A percentile compares a stretch with the other conserved stretches of the same genome.
These are phyloP conservation scores for Pocillopora grandis DNA, from an alignment of 92 coral and sea anemone species.

Conservation along the genomic window DNA sequence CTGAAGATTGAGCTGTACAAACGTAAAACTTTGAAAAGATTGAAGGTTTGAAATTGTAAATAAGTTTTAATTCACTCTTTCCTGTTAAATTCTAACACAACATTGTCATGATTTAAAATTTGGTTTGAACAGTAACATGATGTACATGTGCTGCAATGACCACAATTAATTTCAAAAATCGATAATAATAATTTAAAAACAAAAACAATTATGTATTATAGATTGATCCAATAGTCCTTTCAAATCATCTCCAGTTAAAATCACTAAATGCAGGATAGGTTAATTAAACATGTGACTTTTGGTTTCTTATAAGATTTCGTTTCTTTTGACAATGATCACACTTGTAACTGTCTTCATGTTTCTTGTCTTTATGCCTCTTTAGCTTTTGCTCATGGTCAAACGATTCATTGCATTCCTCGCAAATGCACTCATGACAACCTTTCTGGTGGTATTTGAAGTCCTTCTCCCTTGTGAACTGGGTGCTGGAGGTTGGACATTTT, in stretches of 20 bases:
- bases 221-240: slow-evolving; percentile 20
- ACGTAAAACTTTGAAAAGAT: too few relatives aligned
- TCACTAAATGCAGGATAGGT: slow-evolving; percentile 15
- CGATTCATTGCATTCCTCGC: too few relatives aligned
- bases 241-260: slow-evolving; percentile 19
- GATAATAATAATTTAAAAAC: slow-evolving; percentile 17
- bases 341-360: slow-evolving; percentile 42
- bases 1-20: too few relatives aligned
- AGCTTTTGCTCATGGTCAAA: not conserved
- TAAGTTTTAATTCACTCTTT: too few relatives aligned
- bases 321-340: slow-evolving; percentile 55
- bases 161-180: slow-evolving; percentile 25
- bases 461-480: slow-evolving; percentile 32
- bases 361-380: slow-evolving; percentile 53
- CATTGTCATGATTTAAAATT: too few relatives aligned
- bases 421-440: too few relatives aligned
- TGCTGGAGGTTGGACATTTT: slow-evolving; percentile 49
- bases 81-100: too few relatives aligned
- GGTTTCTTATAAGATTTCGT: slow-evolving; percentile 60
- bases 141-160: slow-evolving; percentile 14
- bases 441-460: too few relatives aligned
- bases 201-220: slow-evolving; percentile 19
- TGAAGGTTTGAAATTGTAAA: too few relatives aligned
- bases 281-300: slow-evolving; percentile 41
- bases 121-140: too few relatives aligned